Base-by-base conservation (phyloP, 2,797 vertebrate genomes). In the Cetoscarus ocellatus region DNA sequence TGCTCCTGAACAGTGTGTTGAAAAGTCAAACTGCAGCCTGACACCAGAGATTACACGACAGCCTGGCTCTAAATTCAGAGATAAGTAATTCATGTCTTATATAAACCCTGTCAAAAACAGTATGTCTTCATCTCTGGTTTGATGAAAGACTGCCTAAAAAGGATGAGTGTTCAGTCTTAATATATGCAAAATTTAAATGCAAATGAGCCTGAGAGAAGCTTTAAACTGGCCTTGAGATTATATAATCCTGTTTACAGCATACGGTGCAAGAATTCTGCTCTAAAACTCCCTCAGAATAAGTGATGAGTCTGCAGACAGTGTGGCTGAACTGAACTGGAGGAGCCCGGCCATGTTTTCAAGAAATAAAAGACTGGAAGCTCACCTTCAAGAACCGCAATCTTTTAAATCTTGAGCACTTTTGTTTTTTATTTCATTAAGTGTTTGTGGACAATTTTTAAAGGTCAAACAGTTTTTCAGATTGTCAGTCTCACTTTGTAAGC, bases 181-280 rank as follows among this genome's bases (percentile, higher is more conserved):
- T 38, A 59, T 6, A 55, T 34, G 11, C 6, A 42, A 36, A 73
- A 8, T 4, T 27, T 12, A 11, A 8, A 59, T 50, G 53, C 53
- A 52, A 50, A 73, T 13, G 6, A 63, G 38, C 52, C 48, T 6
- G 9, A 52, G 35, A 45, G 7, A 47, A 19, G 13, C 48, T 18
- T 65, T 19, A 49, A 62, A 70, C 8, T 10, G 14, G 39, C 49
- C 14, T 42, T 45, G 34, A 36, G 58, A 59, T 72, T 40, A 70
- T 19, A 50, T 67, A 68, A 77, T 64, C 51, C 17, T 47, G 53
- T 62, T 65, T 51, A 45, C 12, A 76, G 42, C 55, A 49, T 35
- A 49, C 39, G 53, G 53, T 27, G 55, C 19, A 45, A 36, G 40
- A 34, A 17, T 57, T 61, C 57, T 57, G 50, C 13, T 68, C 50